Conservation (phyloP, 2,113 vertebrate species). For the Clupea harengus region DNA sequence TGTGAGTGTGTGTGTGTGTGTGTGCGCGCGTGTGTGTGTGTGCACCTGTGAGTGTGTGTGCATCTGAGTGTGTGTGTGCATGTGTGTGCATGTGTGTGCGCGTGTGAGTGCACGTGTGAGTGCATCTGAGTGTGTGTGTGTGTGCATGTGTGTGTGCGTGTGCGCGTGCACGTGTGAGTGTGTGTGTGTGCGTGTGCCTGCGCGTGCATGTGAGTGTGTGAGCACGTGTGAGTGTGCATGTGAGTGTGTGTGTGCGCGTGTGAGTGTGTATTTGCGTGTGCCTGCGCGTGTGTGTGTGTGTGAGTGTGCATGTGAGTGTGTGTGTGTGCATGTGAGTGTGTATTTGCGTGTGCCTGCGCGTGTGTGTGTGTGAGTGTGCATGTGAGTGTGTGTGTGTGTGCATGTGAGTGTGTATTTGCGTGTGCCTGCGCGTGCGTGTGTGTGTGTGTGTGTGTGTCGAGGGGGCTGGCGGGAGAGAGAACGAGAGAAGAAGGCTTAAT, state of each 20-base stretch:
- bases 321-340: too few species aligned
- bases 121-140: constrained; percentile 1
- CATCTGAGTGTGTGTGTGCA: not conserved
- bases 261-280: too few species aligned
- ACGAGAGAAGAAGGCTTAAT: not conserved
- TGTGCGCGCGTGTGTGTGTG: not conserved
- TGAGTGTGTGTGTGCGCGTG: too few species aligned
- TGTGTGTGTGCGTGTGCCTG: too few species aligned
- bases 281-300: too few species aligned
- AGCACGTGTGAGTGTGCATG: too few species aligned
- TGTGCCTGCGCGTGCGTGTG: not conserved
- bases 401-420: not conserved
- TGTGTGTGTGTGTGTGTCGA: not conserved
- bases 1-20: too few species aligned
- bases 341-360: too few species aligned
- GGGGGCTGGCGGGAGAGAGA: not conserved
- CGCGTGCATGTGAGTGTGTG: too few species aligned
- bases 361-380: not conserved
- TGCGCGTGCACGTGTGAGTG: too few species aligned
- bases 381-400: constrained; percentile 2
- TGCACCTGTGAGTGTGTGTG: too few species aligned
- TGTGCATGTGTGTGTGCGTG: not conserved
- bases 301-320: too few species aligned
- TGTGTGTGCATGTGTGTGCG: not conserved
- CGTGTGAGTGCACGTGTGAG: not conserved